phyloP scores from a whole-genome alignment of 2,888 invertebrate species.

The Lissonota sp. region DNA sequence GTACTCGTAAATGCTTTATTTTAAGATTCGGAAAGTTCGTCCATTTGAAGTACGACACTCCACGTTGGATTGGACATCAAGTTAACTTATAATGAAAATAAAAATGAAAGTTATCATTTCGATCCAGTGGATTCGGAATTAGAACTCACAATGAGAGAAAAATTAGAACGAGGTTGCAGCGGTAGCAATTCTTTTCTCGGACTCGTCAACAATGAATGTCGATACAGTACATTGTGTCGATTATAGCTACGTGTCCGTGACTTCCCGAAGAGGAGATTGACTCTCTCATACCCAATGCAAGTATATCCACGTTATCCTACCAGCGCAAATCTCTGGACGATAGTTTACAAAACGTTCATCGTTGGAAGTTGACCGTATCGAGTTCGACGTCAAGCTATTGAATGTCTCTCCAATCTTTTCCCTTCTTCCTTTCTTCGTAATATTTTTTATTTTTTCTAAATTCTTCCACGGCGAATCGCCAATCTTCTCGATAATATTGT shows the following conservation, averaged over 20 bases:
- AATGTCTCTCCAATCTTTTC: slow-evolving; percentile 38
- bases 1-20: too few species aligned
- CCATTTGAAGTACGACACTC: too few species aligned
- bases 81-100: neutral
- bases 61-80: neutral
- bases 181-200: slow-evolving; percentile 33
- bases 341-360: slow-evolving; percentile 27
- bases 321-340: slow-evolving; percentile 19
- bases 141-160: slow-evolving; percentile 7
- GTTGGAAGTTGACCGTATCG: slow-evolving; percentile 29
- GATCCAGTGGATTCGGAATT: slow-evolving; percentile 1
- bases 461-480: neutral
- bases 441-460: slow-evolving; percentile 10
- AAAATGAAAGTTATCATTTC: slow-evolving; percentile 2
- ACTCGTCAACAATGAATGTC: slow-evolving; percentile 14
- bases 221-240: slow-evolving; percentile 23
- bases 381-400: slow-evolving; percentile 9
- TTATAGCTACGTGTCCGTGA: slow-evolving; percentile 25
- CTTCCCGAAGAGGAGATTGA: slow-evolving; percentile 41
- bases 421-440: neutral
- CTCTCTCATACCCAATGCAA: slow-evolving; percentile 27
- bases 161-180: slow-evolving; percentile 15
- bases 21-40: too few species aligned
- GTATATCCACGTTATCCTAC: slow-evolving; percentile 7
- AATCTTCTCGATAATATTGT: neutral